A percentile compares a stretch with the other conserved stretches of the same genome.
phyloP scores from a whole-genome alignment of 2,113 vertebrate species.

The Sinocyclocheilus anshuiensis region DNA sequence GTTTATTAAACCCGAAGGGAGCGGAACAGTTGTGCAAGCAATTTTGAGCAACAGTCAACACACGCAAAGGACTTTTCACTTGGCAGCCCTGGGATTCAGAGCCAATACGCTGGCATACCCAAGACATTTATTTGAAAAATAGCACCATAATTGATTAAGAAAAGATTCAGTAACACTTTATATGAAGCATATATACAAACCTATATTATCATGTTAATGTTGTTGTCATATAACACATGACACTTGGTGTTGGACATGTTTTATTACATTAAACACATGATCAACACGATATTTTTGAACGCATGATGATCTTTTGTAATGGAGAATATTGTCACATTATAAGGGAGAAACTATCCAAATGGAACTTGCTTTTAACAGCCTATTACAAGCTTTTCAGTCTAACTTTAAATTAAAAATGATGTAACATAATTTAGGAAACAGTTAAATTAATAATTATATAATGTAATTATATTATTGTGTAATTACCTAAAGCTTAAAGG shows the following conservation, averaged over 20 bases:
- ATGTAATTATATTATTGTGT: too few species aligned
- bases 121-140: not conserved
- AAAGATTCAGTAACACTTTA: not conserved
- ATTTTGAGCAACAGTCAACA: slow-evolving; percentile 23
- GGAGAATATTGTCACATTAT: not conserved
- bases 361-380: not conserved
- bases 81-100: slow-evolving; percentile 13
- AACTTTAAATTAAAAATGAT: not conserved
- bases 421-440: too few species aligned
- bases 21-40: slow-evolving; percentile 14
- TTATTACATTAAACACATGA: not conserved
- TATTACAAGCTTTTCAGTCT: not conserved
- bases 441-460: too few species aligned
- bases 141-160: not conserved
- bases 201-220: not conserved
- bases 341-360: not conserved
- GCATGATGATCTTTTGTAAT: not conserved
- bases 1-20: slow-evolving; percentile 35
- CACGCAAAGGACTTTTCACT: slow-evolving; percentile 9
- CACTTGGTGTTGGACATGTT: not conserved
- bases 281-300: not conserved
- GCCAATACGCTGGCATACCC: slow-evolving; percentile 15
- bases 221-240: not conserved
- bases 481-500: not conserved
- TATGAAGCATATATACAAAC: not conserved